Evolutionary conservation across 2,113 vertebrate genomes (phyloP).

Genomic region (Herpailurus yagouaroundi): DNA sequence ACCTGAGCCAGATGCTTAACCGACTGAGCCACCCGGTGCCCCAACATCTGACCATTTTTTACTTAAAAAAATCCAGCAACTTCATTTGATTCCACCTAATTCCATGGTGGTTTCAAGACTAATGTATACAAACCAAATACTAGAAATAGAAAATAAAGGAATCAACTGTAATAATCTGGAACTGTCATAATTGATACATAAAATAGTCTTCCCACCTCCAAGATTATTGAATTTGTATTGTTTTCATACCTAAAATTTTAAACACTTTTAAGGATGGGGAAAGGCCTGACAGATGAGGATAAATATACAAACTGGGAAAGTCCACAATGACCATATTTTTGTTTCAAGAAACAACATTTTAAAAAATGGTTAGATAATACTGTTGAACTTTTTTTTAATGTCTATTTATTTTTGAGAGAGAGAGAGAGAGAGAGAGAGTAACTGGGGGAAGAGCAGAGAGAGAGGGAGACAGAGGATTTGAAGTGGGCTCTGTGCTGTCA

Average conservation of each 20-base stretch:
- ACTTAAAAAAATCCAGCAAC: background rate
- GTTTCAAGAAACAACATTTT: background rate
- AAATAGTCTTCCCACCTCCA: background rate
- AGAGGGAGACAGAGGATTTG: no score
- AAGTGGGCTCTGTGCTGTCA: no score
- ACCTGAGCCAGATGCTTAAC: no score
- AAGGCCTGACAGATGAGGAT: background rate
- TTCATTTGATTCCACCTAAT: background rate
- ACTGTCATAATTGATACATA: background rate
- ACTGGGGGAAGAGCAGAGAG: no score
- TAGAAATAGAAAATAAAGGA: background rate
- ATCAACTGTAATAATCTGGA: background rate
- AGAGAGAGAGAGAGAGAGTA: no score
- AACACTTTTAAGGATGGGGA: background rate
- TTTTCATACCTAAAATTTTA: constrained; percentile 28
- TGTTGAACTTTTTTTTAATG: background rate
- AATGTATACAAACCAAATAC: background rate
- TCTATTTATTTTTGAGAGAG: no score
- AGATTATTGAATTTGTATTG: background rate
- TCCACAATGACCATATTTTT: background rate
- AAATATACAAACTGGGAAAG: background rate
- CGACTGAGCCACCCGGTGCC: no score
- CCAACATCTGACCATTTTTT: background rate
- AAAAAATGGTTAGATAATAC: background rate
- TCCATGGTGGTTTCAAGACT: background rate